phyloP scores from a whole-genome alignment of 2,113 vertebrate genomes.

The Pangasianodon gigas region DNA sequence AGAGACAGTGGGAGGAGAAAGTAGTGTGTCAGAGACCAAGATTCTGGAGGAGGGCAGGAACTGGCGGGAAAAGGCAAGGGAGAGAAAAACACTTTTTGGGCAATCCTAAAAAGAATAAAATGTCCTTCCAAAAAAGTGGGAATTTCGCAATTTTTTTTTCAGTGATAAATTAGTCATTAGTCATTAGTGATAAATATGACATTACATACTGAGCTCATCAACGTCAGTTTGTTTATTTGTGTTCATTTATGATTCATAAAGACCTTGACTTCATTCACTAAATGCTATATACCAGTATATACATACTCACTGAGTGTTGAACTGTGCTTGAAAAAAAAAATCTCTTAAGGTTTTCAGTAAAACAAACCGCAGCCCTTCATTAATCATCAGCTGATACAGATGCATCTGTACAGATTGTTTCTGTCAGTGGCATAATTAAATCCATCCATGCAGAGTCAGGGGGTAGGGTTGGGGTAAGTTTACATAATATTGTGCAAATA shows the following conservation, averaged over 20 bases:
- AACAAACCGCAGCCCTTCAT: not conserved
- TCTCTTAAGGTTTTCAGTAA: not conserved
- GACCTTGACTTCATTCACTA: not conserved
- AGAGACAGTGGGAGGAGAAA: not conserved
- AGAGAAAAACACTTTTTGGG: not conserved
- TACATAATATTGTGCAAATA: not conserved
- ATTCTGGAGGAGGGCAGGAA: not conserved
- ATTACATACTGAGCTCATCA: not conserved
- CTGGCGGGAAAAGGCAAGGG: not conserved
- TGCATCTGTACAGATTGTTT: not conserved
- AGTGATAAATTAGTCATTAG: not conserved
- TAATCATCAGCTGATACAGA: not conserved
- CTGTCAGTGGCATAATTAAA: not conserved
- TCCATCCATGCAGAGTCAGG: not conserved
- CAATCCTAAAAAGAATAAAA: not conserved
- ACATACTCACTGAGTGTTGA: not conserved
- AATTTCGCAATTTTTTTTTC: constrained; percentile 1
- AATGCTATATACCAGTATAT: too few species aligned
- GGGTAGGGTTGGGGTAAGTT: not conserved
- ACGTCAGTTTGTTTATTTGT: not conserved
- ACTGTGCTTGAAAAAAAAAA: not conserved
- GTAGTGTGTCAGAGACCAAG: not conserved
- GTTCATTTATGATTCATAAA: not conserved
- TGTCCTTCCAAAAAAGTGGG: not conserved
- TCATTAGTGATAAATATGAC: not conserved